A percentile compares a stretch with the other conserved stretches of the same genome.
phyloP scores from a whole-genome alignment of 1,140 invertebrate genomes.

The Solenopsis invicta region DNA sequence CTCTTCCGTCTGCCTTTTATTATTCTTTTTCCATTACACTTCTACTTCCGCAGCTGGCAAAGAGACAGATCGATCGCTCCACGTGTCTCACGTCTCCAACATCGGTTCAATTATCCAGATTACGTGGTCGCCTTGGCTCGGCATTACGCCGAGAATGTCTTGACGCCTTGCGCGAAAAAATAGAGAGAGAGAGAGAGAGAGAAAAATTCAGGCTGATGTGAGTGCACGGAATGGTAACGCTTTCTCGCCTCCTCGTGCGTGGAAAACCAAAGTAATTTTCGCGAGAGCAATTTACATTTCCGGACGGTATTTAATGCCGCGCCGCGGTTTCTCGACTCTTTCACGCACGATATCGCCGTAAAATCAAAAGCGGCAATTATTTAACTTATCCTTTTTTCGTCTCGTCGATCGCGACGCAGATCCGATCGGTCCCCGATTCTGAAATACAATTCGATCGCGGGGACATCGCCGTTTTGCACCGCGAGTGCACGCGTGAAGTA shows the following conservation, averaged over 20 bases:
- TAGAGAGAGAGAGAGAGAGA: background rate
- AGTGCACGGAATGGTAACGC: constrained; percentile 37
- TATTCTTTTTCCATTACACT: background rate
- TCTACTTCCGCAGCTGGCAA: background rate
- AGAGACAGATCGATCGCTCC: background rate
- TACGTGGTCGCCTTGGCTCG: background rate
- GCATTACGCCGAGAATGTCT: background rate
- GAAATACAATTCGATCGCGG: background rate
- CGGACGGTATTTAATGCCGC: constrained; percentile 24
- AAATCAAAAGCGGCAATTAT: background rate
- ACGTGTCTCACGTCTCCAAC: background rate
- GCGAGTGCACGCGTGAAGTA: no score
- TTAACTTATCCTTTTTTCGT: background rate
- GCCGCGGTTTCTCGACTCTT: constrained; percentile 37
- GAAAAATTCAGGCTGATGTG: constrained; percentile 33
- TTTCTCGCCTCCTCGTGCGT: constrained; percentile 58
- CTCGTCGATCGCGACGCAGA: background rate
- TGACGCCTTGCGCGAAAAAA: background rate
- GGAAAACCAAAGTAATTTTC: constrained; percentile 59
- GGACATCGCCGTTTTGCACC: background rate
- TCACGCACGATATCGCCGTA: constrained; percentile 38
- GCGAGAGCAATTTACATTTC: constrained; percentile 56
- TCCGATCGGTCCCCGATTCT: background rate
- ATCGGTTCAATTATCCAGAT: background rate
- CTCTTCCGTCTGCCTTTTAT: no score